Evolutionary conservation across 2,888 invertebrate genomes (phyloP), one percentile per base, ranked within the genome.

Genomic region (Microctonus aethiopoides): DNA sequence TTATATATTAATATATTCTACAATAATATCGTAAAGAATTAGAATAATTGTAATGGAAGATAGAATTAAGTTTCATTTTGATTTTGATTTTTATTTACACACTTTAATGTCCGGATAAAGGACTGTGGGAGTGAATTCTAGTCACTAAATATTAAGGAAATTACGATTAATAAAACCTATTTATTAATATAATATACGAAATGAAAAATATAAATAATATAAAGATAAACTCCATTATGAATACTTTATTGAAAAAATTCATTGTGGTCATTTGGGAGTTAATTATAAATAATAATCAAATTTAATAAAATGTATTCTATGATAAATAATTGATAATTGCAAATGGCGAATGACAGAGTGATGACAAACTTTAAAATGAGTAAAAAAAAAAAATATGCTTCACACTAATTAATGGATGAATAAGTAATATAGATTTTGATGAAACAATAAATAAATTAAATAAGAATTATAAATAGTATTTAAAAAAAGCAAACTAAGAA

Each of bases 111-210:
- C 78, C 80, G 77, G 76, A 67, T 67, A 73, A 78, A 77, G 79
- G 77, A 77, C 74, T 67, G 75, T 72, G 77, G 78, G 85, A 84
- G 85, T 84, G 70, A 74, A 76, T 73, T 84, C 86, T 86, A 86
- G 86, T 86, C 85, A 74, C 76, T 84, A 82, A 77, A 73, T 74
- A 32, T 63, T 84, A 84, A 83, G 83, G 71, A 64, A 72, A 74
- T 34, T 64, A 57, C 65, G 46, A 60, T 65, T 16, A 54, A 20
- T 64, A 7, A 52, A 46, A 59, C 39, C 4, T 3, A 29, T 29
- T 29, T 5, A 29, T 29, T 29, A 3, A 29, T 5, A 7, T 5
- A 29, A 29, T 29, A 29, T 29, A 5, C 3, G 3, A 29, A 29
- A 29, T 29, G 29, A 29, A 29, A 29, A 29, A 3, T 29, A 29